These are phyloP conservation scores for Phodopus roborovskii DNA, from an alignment of 2,113 vertebrate species.

Conservation along the genomic window DNA sequence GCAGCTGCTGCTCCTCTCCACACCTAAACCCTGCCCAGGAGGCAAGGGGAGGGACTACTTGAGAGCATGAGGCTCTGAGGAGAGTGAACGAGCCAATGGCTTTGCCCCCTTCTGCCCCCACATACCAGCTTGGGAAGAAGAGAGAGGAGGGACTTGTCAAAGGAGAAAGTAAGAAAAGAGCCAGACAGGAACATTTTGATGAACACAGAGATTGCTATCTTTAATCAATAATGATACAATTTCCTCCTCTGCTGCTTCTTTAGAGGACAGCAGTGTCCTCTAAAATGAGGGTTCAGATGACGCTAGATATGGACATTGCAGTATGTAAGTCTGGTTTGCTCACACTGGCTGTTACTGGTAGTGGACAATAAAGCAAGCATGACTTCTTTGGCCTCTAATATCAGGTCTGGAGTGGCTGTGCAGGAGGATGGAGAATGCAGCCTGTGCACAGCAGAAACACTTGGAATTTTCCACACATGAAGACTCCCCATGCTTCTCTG, in stretches of 20 bases:
- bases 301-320: neutral
- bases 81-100: neutral
- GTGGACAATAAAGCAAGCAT: neutral
- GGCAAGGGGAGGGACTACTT: too few relatives aligned
- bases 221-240: neutral
- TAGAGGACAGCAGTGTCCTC: neutral
- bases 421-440: neutral
- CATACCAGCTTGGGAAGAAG: neutral
- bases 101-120: neutral
- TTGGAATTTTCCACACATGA: neutral
- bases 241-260: neutral
- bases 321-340: neutral
- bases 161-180: neutral
- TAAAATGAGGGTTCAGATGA: neutral
- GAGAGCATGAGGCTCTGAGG: neutral
- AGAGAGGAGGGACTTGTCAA: neutral
- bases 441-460: too few relatives aligned
- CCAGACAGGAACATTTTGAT: neutral
- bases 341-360: neutral
- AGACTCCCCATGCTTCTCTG: fast-evolving
- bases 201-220: neutral
- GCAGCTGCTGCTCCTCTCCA: fast-evolving
- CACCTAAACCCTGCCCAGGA: neutral
- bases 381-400: neutral
- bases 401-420: neutral